Evolutionary conservation across 2,113 vertebrate species (phyloP), one percentile per base, ranked within the genome.

Genomic region (Ctenodactylus gundi): DNA sequence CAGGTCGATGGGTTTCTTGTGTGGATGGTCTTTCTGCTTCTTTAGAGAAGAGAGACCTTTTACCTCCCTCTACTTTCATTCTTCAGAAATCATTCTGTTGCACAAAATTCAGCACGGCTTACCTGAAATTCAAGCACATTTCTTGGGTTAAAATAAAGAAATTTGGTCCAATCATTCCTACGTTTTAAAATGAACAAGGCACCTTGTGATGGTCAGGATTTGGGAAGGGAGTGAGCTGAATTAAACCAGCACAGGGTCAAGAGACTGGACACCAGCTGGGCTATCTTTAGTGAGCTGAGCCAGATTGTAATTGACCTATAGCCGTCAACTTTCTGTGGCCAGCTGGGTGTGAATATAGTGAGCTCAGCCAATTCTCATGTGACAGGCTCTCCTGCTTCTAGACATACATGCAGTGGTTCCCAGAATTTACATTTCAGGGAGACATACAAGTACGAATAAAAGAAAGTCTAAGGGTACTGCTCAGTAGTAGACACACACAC

Each of bases 391-490:
- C 46, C 55, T 23, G 72, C 39, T 78, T 72, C n/a, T 34, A 36
- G 81, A n/a, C 83, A 60, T 27, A 53, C 73, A 44, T 85, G 73
- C 23, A 62, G 44, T 18, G 55, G 67, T 34, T 92, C 77, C 77
- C 20, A 51, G n/a, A 76, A 88, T 41, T 67, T 83, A 58, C 44
- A 57, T 67, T 67, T 85, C 44, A 64, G 20, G 49, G 68, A 46
- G 44, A 91, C 95, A n/a, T 57, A 29, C 49, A 88, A 91, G 49
- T 36, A 77, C 84, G 70, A 90, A 82, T 60, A 82, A 85, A 92
- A 60, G 20, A 81, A 85, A 3, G 25, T 10, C 15, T 6, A 1
- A 31, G 8, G 39, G 21, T 67, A 6, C 46, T 2, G 29, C n/a
- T 85, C 29, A 14, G 10, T 14, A 29, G 58, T 29, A 34, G 70